Evolutionary conservation across 2,888 invertebrate species (phyloP).

Genomic region (Hedychridium roseum): DNA sequence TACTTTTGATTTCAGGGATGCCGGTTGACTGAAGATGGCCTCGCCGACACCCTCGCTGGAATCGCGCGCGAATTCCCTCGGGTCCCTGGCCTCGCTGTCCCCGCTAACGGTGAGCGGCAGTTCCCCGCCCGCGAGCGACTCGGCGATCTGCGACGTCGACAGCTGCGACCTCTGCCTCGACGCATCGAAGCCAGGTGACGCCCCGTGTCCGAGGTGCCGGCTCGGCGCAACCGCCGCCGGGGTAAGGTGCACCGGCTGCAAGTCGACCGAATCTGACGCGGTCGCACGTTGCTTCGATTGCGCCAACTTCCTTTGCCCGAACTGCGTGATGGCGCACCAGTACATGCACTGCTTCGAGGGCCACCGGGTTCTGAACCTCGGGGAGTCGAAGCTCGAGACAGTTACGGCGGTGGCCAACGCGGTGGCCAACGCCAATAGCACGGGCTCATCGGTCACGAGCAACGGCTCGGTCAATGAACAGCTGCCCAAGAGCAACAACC

Average conservation of each 20-base stretch:
- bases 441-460: too few relatives aligned
- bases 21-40: conserved; percentile 92
- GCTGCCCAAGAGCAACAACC: background rate
- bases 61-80: conserved; percentile 92
- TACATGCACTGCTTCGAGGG: conserved; percentile 99
- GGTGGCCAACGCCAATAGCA: background rate
- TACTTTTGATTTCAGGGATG: conserved; percentile 76
- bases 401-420: conserved; percentile 49
- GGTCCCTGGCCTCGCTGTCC: conserved; percentile 76
- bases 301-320: conserved; percentile 93
- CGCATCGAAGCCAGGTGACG: conserved; percentile 58
- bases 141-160: conserved; percentile 77
- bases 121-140: conserved; percentile 86
- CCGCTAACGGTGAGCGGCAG: conserved; percentile 87
- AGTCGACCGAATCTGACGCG: conserved; percentile 92
- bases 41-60: conserved; percentile 92
- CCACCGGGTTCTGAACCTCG: conserved; percentile 84
- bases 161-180: conserved; percentile 62
- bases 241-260: conserved; percentile 93
- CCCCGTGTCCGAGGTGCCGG: conserved; percentile 59
- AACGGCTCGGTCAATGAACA: background rate
- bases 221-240: conserved; percentile 70
- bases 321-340: conserved; percentile 98
- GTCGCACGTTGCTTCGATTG: conserved; percentile 97
- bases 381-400: conserved; percentile 70